Evolutionary conservation across 2,113 vertebrate genomes (phyloP), one percentile per base, ranked within the genome.

Genomic region (Albula goreensis): DNA sequence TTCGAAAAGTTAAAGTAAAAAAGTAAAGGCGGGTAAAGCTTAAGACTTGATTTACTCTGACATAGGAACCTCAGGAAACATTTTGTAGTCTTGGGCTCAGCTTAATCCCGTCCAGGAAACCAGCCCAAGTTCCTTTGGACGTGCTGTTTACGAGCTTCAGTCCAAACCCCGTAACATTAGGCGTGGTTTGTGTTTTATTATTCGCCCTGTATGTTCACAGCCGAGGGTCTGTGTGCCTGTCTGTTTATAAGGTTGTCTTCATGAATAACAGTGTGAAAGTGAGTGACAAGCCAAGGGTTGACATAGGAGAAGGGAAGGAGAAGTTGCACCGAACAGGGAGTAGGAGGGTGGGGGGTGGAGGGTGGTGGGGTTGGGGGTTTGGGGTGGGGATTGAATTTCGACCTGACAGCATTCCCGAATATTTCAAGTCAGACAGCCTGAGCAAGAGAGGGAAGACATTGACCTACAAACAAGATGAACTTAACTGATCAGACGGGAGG

Each of bases 301-400:
- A 87, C 86, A 85, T 83, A 52, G 78, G 84, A 80, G 79, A 63
- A 57, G 91, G 90, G 85, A 88, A 90, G 85, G 85, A 8, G 89
- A 88, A 88, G 84, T 87, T 2, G 52, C 85, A 60, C 78, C 89
- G 82, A 79, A 88, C 31, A 41, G 31, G 31, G 31, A 41, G 31
- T 41, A 41, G 83, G 80, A 22, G 89, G 89, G 15, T 6, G 86
- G 91, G 80, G 80, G 86, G 82, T 81, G 31, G 31, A 41, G 31
- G 31, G 31, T 41, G 31, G 31, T 57, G 19, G 63, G 87, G 91
- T 86, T 88, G 90, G 86, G 91, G 84, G 57, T 86, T 85, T 85
- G 66, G 82, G 83, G 79, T 85, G 80, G 80, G 87, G 92, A 95
- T 96, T 94, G 85, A 94, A 95, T 96, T 96, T 95, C 95, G 31